Conservation (phyloP, 2,888 invertebrate species). For the Lasiommata megera region DNA sequence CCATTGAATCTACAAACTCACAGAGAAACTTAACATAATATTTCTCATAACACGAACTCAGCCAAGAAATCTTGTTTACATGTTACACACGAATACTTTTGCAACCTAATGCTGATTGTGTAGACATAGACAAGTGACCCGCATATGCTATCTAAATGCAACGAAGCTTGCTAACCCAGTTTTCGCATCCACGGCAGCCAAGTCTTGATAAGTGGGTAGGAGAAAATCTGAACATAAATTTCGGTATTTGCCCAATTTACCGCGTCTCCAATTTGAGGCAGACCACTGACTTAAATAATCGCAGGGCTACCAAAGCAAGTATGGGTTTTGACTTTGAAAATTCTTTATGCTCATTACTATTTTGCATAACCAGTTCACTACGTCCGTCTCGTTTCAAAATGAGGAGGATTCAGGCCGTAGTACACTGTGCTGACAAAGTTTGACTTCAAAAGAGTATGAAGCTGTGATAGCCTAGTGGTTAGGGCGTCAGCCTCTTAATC, state of each 20-base stretch:
- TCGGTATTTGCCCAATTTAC: slow-evolving; percentile 31
- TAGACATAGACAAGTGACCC: slow-evolving; percentile 26
- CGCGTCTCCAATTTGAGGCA: slow-evolving; percentile 7
- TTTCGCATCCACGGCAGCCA: slow-evolving; percentile 27
- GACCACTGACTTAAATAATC: background rate
- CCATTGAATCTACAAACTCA: background rate
- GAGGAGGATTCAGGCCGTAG: too few relatives aligned
- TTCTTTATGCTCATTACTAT: background rate
- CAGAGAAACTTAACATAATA: background rate
- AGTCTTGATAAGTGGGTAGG: slow-evolving; percentile 32
- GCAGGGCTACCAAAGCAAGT: background rate
- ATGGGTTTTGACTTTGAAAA: background rate
- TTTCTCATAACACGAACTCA: background rate
- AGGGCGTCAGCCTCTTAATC: too few relatives aligned
- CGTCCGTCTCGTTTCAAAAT: too few relatives aligned
- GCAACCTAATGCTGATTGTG: slow-evolving; percentile 22
- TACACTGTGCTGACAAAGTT: too few relatives aligned
- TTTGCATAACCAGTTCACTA: too few relatives aligned
- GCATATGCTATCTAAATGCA: slow-evolving; percentile 27
- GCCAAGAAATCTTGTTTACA: background rate
- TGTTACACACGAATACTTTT: background rate
- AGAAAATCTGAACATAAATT: slow-evolving; percentile 32
- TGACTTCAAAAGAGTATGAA: too few relatives aligned
- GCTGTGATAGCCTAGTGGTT: too few relatives aligned
- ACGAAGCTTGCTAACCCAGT: slow-evolving; percentile 26